Conservation (phyloP, 2,888 invertebrate genomes). For the Bursaphelenchus okinawaensis region DNA sequence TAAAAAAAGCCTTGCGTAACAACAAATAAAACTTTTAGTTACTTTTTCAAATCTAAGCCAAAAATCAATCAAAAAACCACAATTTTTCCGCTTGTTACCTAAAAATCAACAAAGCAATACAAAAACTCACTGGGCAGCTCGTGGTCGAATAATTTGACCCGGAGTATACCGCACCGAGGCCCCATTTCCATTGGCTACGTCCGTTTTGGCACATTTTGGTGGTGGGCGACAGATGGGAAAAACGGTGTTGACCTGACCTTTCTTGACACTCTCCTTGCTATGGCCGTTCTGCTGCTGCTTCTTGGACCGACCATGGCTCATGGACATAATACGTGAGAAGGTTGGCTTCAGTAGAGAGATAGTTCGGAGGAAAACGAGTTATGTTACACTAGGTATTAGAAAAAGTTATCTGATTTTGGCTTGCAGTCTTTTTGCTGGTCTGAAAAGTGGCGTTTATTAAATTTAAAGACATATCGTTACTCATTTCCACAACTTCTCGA, state of each 20-base stretch:
- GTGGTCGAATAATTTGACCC: background rate
- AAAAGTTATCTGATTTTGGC: too few species aligned
- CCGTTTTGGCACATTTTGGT: background rate
- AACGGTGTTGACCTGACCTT: background rate
- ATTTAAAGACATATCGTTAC: too few species aligned
- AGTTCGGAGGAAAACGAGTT: conserved; percentile 7
- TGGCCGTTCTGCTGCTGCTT: conserved; percentile 21
- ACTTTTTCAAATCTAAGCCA: background rate
- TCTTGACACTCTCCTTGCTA: background rate
- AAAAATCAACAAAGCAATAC: background rate
- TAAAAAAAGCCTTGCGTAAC: too few species aligned
- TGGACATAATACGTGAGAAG: conserved; percentile 22
- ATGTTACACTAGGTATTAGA: too few species aligned
- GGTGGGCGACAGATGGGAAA: background rate
- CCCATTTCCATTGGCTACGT: background rate
- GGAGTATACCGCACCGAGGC: background rate
- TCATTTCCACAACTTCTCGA: too few species aligned
- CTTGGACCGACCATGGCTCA: conserved; percentile 15
- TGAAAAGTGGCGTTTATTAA: too few species aligned
- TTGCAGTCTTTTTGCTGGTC: too few species aligned
- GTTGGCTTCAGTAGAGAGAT: background rate
- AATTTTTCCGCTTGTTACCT: background rate
- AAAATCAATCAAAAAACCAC: background rate
- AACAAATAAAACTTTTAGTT: too few species aligned
- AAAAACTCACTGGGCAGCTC: background rate